Evolutionary conservation across 2,797 vertebrate genomes (phyloP), one percentile per base, ranked within the genome.

Genomic region (Hyperoplus lanceolatus): DNA sequence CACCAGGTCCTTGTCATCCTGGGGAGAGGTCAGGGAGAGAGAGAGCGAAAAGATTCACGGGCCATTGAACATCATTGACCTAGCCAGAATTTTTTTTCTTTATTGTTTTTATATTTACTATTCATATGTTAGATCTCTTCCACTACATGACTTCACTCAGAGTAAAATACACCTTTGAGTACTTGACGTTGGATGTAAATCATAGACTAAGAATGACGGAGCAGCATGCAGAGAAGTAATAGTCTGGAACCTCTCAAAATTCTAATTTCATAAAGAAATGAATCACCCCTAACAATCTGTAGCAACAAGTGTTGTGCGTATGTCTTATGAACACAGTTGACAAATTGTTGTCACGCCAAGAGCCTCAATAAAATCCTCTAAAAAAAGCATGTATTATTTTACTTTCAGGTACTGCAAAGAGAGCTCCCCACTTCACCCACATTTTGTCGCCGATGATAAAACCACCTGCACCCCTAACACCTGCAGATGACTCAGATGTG

Each of bases 1-100:
- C 83, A 99, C 98, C 94, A 99, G 94, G 91, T 99, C 98, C 88
- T 99, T 99, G 94, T 99, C 98, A 94, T 99, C 98, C 98, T 99
- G 92, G 45, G 70, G 85, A 71, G 64, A 81, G 66, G 39, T 60
- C 38, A 73, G 53, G 29, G 7, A 49, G 43, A 66, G 38, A 53
- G 14, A 72, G 7, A 4, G 4, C 29, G 29, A 29, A 58, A 58
- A 59, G 13, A 51, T 50, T 45, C 2, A 76, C 16, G 1, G 58
- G 38, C 3, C 36, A 38, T 65, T 41, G 60, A 11, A 38, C 12
- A 72, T 60, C 15, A 57, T 0, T 43, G 3, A 62, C 12, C 59
- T 10, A 71, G 46, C n/a, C 5, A 74, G 18, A 66, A 57, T 12
- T 14, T 2, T 38, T 4, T n/a, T 14, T 12, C 39, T 60, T 5